Base-by-base conservation (phyloP, 2,888 invertebrate species). In the Catocala nupta region DNA sequence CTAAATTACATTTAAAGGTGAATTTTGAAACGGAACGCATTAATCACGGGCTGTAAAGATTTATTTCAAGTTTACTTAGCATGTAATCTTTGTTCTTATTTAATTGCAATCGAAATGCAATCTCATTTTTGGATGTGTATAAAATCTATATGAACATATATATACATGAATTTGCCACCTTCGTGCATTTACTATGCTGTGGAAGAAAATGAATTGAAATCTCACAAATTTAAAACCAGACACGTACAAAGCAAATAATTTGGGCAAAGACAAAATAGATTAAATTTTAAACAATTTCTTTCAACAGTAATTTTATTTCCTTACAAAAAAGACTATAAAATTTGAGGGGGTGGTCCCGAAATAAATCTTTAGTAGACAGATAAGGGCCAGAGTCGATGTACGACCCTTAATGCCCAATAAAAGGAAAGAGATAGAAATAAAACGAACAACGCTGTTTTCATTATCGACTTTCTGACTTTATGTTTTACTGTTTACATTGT, bases 321-420 rank as follows among this genome's bases (percentile, higher is more conserved):
- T 50, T 50, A 48, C 42, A 56, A 68, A 63, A 71, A 71, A 56
- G 61, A 76, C 62, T 75, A 63, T 69, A 66, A 72, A 78, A 75
- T 75, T 75, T 65, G 66, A 62, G 69, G 65, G 76, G 78, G 66
- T 78, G 76, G 73, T 63, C 67, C 76, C 65, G 64, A 77, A 78
- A 88, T 88, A 88, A 88, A 88, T 88, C 87, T 85, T 68, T 70
- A 71, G 77, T 68, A 77, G 86, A 83, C 81, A 85, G 87, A 86
- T 84, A 84, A 84, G 83, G 84, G 81, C 80, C 70, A 69, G 74
- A 77, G 74, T 80, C 80, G 73, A 80, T 75, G 77, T 75, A 71
- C 75, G 81, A 73, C 78, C 67, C 76, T 82, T 83, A 80, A 81
- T 81, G 80, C 78, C 84, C 83, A 88, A 85, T 85, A 84, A 85